phyloP scores from a whole-genome alignment of 1,140 invertebrate genomes.

The Ostrea denselamellosa region DNA sequence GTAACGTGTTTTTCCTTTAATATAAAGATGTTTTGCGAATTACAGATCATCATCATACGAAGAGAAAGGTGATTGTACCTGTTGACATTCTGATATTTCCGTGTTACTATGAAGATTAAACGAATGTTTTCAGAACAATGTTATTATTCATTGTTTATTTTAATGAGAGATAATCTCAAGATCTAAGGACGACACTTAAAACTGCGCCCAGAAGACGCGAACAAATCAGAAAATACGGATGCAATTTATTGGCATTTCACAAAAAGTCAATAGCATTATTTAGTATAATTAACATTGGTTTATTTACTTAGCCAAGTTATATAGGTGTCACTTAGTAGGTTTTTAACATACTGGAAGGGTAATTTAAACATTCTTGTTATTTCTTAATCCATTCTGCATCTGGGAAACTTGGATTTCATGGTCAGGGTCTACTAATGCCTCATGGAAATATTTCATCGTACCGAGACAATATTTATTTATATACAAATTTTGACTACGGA shows the following conservation, averaged over 20 bases:
- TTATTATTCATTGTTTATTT: constrained; percentile 27
- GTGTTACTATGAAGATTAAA: not conserved
- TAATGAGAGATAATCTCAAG: not conserved
- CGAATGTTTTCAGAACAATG: not conserved
- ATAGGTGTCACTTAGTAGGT: too few species aligned
- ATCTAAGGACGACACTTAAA: not conserved
- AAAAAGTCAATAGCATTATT: not conserved
- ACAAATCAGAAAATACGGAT: not conserved
- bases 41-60: not conserved
- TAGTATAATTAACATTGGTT: constrained; percentile 1
- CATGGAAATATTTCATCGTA: too few species aligned
- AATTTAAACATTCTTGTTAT: too few species aligned
- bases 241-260: not conserved
- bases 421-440: too few species aligned
- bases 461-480: too few species aligned
- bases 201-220: not conserved
- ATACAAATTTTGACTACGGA: too few species aligned
- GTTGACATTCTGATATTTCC: constrained; percentile 2
- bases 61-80: not conserved
- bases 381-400: too few species aligned
- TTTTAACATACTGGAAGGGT: too few species aligned
- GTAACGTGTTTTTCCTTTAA: too few species aligned
- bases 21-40: too few species aligned
- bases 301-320: not conserved
- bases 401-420: too few species aligned